Evolutionary conservation across 1,140 invertebrate genomes (phyloP), one percentile per base, ranked within the genome.

Genomic region (Elysia chlorotica): DNA sequence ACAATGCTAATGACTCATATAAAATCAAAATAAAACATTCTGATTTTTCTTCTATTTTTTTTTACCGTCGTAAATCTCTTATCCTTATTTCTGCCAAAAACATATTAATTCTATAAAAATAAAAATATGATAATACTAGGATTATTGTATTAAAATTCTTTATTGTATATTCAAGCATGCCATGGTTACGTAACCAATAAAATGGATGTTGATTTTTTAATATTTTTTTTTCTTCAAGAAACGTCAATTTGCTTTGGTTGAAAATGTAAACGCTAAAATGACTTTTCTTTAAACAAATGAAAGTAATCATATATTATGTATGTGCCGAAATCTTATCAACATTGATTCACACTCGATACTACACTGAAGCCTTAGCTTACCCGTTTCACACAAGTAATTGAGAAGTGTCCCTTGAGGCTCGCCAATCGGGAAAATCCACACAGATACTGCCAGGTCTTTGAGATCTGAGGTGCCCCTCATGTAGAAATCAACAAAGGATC

Each of bases 321-420:
- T 10, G 10, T n/a, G n/a, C 41, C n/a, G 41, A 10, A 10, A n/a
- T 10, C 10, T 48, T n/a, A 48, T 48, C n/a, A 48, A 48, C 10
- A 48, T 10, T 48, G 41, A 14, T 48, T 48, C 41, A 48, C n/a
- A n/a, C 10, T 48, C n/a, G n/a, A 14, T 48, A 48, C n/a, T 10
- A n/a, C 41, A 48, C 10, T 14, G 41, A 6, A 59, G 56, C 56
- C 28, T 10, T 6, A 19, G 56, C n/a, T 59, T 25, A 70, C 74
- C 74, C n/a, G 67, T 75, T 35, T 71, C 54, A 61, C 71, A 78
- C 66, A 65, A 53, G 63, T 75, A 78, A 48, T 69, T 75, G 2
- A 78, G 57, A 5, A 78, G 17, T 1, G 76, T 78, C 0, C 76
- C 76, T 21, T 66, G 28, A 2, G 74, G 71, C 21, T 38, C 19